Evolutionary conservation across 2,113 vertebrate species (phyloP), one percentile per base, ranked within the genome.

Genomic region (Chamaetylas fuelleborni): DNA sequence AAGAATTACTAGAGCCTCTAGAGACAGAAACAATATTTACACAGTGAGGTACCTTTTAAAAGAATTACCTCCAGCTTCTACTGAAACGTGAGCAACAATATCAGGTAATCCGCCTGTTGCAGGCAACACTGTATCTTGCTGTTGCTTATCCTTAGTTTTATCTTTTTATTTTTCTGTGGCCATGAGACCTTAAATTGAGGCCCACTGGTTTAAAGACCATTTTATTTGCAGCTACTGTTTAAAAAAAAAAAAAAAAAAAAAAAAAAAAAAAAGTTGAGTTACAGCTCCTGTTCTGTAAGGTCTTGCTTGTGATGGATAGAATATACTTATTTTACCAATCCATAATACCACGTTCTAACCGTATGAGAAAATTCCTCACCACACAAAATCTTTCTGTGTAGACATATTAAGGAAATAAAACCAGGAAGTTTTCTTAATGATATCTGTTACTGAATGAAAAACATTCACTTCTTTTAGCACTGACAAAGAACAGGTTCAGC

Each of bases 211-310:
- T 57, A 70, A 60, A n/a, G 26, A 53, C 23, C 10, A 48, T 40
- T 79, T 86, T 34, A 53, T 29, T 33, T 40, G 7, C 43, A 40
- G 20, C 22, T 70, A 42, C 7, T 17, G 19, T 56, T 17, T 1
- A 14, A 43, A 33, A 51, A 56, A 50, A 1, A 53, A 66, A n/a
- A 1, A 1, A 51, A 56, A 50, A 1, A 53, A 66, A n/a, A 1
- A 1, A 66, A n/a, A 1, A 1, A 36, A 31, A 9, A 29, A 1
- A 1, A 38, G 6, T 12, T 33, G 45, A 90, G 48, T 61, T 93
- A 82, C 42, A 86, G 33, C 36, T 86, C 16, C 45, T 81, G 12
- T 77, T 86, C 62, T 92, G 14, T 42, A 50, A 64, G 19, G 14
- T 38, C 11, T 64, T 77, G 12, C 17, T 88, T 62, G 19, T 42